phyloP scores from a whole-genome alignment of 2,888 invertebrate genomes.

The Lucinisca nassula region DNA sequence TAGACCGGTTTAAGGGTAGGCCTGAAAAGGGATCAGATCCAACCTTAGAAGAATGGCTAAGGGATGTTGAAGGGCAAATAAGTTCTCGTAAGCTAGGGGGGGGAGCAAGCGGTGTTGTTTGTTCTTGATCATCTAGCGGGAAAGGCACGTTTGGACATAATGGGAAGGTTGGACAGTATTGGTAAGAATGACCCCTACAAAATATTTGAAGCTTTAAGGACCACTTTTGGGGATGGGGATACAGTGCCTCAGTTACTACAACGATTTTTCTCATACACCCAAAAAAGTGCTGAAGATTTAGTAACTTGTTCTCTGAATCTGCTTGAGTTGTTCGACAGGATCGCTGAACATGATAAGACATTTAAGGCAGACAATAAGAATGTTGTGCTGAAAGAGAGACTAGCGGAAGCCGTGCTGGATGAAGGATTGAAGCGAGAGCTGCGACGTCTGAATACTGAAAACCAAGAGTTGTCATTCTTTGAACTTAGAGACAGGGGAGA shows the following conservation, averaged over 20 bases:
- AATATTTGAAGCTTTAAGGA: background rate
- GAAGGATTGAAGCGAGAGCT: background rate
- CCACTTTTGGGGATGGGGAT: background rate
- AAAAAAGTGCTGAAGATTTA: background rate
- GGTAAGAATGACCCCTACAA: background rate
- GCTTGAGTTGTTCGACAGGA: background rate
- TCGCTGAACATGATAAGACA: background rate
- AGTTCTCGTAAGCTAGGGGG: background rate
- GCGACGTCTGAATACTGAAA: background rate
- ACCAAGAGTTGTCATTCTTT: background rate
- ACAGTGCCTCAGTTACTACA: background rate
- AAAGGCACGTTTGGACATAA: background rate
- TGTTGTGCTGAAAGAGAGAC: background rate
- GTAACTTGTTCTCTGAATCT: background rate
- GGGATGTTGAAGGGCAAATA: background rate
- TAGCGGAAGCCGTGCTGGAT: background rate
- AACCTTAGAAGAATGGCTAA: background rate
- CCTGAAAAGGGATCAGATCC: background rate
- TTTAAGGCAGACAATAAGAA: background rate
- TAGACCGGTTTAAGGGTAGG: background rate
- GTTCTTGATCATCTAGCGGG: background rate
- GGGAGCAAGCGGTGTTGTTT: background rate
- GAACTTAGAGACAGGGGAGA: background rate
- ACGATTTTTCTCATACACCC: background rate
- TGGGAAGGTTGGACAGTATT: background rate